Base-by-base conservation (phyloP, 2,797 vertebrate genomes). In the Hoplostethus mediterraneus region DNA sequence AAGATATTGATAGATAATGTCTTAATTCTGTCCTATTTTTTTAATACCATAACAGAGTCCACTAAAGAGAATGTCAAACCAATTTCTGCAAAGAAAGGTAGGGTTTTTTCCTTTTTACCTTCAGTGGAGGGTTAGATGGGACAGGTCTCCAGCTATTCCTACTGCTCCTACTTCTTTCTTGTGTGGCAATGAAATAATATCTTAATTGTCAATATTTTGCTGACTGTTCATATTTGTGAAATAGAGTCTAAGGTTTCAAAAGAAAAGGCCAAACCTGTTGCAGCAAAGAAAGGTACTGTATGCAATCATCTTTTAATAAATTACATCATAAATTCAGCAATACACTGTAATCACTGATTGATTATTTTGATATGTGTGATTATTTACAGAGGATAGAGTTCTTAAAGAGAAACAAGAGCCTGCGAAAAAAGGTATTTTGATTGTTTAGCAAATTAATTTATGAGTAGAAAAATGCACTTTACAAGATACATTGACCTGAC, bases 371-470 rank as follows among this genome's bases (percentile, higher is more conserved):
- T 21, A 21, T 21, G 21, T 21, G 3, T 81, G 65, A 5, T 48
- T 48, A 12, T 66, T 73, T 66, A 17, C 85, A 92, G 91, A 88
- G n/a, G 83, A 82, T 14, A 84, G 83, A 73, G 63, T 87, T 78
- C 89, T 91, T 9, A 91, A 87, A 72, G 90, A 91, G 73, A 88
- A 84, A 68, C 85, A 90, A 42, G 60, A 76, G 52, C 21, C 86
- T 16, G 73, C 68, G 21, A 63, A 51, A 51, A 93, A 85, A 90
- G 89, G 90, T 92, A 87, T 1, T 2, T 4, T 71, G 2, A 55
- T 59, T 31, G 69, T 44, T 4, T 12, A 56, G 1, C 13, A 28
- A 25, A 53, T 40, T 0, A 4, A 57, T 42, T 53, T 2, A 48
- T 48, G 11, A 62, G 14, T 2, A 0, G 7, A 47, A 6, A 51